phyloP scores from a whole-genome alignment of 64 coral and sea anemone genomes.

The Montipora cactus region DNA sequence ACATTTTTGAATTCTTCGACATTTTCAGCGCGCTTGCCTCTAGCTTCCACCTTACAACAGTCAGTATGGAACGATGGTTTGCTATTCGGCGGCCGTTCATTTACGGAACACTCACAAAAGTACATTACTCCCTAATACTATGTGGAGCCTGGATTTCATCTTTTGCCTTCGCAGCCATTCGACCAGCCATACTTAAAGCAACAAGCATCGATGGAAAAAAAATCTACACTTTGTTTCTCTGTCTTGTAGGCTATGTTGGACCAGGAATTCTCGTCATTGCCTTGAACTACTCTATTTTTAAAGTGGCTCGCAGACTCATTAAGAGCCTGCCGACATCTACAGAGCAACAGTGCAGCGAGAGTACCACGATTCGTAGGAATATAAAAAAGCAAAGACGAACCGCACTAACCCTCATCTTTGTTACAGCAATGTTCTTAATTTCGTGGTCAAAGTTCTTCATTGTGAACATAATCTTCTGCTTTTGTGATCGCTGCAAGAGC shows the following conservation, averaged over 20 bases:
- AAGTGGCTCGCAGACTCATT: slow-evolving; percentile 57
- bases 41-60: slow-evolving; percentile 64
- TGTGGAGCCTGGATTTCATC: slow-evolving; percentile 41
- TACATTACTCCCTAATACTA: slow-evolving; percentile 33
- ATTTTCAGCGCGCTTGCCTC: slow-evolving; percentile 78
- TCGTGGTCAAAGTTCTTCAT: slow-evolving; percentile 67
- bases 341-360: background rate
- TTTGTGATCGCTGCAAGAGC: background rate
- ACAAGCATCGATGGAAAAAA: background rate
- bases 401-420: slow-evolving; percentile 43
- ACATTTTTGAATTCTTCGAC: slow-evolving; percentile 46
- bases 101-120: slow-evolving; percentile 36
- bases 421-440: slow-evolving; percentile 54
- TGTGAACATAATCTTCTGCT: slow-evolving; percentile 17
- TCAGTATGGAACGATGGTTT: slow-evolving; percentile 60
- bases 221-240: slow-evolving; percentile 40
- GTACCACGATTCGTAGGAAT: slow-evolving; percentile 16
- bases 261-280: slow-evolving; percentile 56
- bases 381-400: slow-evolving; percentile 54
- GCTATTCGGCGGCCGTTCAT: slow-evolving; percentile 66
- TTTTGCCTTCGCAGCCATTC: slow-evolving; percentile 21
- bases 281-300: slow-evolving; percentile 64
- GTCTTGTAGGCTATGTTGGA: slow-evolving; percentile 28
- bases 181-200: slow-evolving; percentile 9
- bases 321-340: background rate